A percentile compares a stretch with the other conserved stretches of the same genome.
Conservation (phyloP, 2,888 invertebrate species). For the Drosophila tanythrix region DNA sequence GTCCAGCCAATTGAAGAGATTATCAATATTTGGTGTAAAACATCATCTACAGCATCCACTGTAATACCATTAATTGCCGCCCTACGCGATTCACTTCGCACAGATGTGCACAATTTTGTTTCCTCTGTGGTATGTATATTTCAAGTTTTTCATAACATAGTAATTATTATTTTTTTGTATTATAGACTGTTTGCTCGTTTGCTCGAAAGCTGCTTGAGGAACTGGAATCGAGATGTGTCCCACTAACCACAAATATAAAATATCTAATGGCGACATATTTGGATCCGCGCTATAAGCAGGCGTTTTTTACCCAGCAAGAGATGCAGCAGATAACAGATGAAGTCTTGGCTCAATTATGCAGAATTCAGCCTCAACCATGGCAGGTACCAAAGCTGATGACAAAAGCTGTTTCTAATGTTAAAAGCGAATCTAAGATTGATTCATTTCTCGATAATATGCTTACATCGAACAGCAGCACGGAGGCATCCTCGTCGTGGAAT, state of each 20-base stretch:
- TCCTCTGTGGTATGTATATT: slow-evolving; percentile 53
- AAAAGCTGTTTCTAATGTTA: slow-evolving; percentile 31
- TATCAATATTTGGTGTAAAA: slow-evolving; percentile 54
- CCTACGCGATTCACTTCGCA: slow-evolving; percentile 53
- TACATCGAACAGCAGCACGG: slow-evolving; percentile 19
- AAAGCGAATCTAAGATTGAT: slow-evolving; percentile 62
- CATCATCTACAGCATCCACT: slow-evolving; percentile 48
- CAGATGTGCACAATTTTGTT: slow-evolving; percentile 59
- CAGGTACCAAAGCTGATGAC: slow-evolving; percentile 28
- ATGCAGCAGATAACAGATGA: slow-evolving; percentile 57
- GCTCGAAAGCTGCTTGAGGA: slow-evolving; percentile 62
- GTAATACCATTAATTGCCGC: slow-evolving; percentile 64
- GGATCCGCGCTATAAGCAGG: slow-evolving; percentile 65
- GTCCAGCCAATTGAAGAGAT: slow-evolving; percentile 66
- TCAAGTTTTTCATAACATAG: not conserved
- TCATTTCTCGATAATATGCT: slow-evolving; percentile 63
- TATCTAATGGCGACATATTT: slow-evolving; percentile 64
- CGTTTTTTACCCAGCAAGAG: slow-evolving; percentile 61
- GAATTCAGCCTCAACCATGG: slow-evolving; percentile 15
- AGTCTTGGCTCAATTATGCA: slow-evolving; percentile 36
- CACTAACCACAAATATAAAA: slow-evolving; percentile 50
- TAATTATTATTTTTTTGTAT: not conserved
- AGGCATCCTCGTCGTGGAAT: slow-evolving; percentile 15
- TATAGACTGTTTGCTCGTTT: slow-evolving; percentile 57
- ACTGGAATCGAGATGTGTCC: slow-evolving; percentile 44